Base-by-base conservation (phyloP, 1,140 invertebrate species). In the Lysiphlebus fabarum region DNA sequence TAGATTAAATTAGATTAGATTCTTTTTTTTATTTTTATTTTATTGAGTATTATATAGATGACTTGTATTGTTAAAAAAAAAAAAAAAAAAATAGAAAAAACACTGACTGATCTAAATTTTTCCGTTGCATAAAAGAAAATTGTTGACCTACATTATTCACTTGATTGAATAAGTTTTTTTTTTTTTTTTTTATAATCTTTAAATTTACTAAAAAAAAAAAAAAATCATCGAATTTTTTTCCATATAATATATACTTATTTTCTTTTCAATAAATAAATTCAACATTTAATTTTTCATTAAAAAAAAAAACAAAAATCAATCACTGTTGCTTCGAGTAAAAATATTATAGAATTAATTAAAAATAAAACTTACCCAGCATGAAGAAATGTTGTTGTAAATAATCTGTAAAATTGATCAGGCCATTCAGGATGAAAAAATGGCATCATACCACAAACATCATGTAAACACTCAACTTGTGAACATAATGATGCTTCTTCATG, bases 361-460 rank as follows among this genome's bases (percentile, higher is more conserved):
- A 26, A 26, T 48, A 26, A 36, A 53, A 54, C 26, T 79, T 80
- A 91, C 88, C 98, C 98, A 51, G 97, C 96, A 81, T 99, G 97
- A 66, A 99, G 86, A 77, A 99, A 99, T 11, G 98, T 82, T 6
- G 96, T 96, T 42, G 94, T 98, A 83, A 96, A 93, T 5, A 99
- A 84, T 66, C 98, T 85, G 78, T 99, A 99, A 75, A 99, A 90
- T 80, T 99, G 98, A 82, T 99, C 96, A 44, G 98, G 95, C 76
- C 87, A 86, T 76, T 96, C 92, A 8, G 90, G 85, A 73, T 87
- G 86, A 71, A 93, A 87, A 75, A 99, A 99, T 10, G 95, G 93
- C 67, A 99, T 88, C 96, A 99, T 99, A 50, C 97, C 98, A 80
- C 98, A 99, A 1, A 99, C 93, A 74, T 98, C 93, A 74, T 93